Base-by-base conservation (phyloP, 2,113 vertebrate genomes). In the Australoheros scitulus region DNA sequence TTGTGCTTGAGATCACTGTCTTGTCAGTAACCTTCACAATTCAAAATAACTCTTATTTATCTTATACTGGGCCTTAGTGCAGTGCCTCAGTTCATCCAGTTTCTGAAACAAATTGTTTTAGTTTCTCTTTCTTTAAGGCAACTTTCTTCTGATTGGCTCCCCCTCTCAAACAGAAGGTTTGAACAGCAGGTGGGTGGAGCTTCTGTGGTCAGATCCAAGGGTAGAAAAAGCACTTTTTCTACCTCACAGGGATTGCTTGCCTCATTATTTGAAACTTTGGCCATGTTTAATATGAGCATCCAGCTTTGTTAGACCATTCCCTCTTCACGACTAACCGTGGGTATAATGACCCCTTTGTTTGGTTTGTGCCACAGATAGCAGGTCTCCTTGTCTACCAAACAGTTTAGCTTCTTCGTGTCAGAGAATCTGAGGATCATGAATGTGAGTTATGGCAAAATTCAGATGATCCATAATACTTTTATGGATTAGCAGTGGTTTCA, bases 231-330 rank as follows among this genome's bases (percentile, higher is more conserved):
- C 6, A 7, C 34, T 34, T 34, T 6, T 34, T 34, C 6, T 34
- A 6, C 6, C 34, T 34, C 34, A 34, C 34, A 7, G 34, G 34
- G 34, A 34, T 34, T 34, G 6, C 34, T 34, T 34, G 36, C 1
- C 13, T 65, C 63, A 68, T 68, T 68, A 68, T 68, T 70, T 70
- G 41, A 70, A 29, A 43, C 15, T 0, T 70, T 70, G 22, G 47
- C 5, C 26, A 17, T 29, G 6, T 70, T 56, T 64, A 47, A 26
- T 0, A 47, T 18, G 22, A 68, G n/a, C 2, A 5, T 65, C 36
- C 0, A 2, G 34, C 5, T 63, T n/a, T 36, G 11, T 63, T 34
- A 14, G 34, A 20, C 2, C 6, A 17, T 6, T 50, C 47, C 47
- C 14, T 50, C 47, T 50, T 13, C 47, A 50, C 5, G 47, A 3